Evolutionary conservation across 2,888 invertebrate genomes (phyloP), one percentile per base, ranked within the genome.

Genomic region (Calameuta idolon): DNA sequence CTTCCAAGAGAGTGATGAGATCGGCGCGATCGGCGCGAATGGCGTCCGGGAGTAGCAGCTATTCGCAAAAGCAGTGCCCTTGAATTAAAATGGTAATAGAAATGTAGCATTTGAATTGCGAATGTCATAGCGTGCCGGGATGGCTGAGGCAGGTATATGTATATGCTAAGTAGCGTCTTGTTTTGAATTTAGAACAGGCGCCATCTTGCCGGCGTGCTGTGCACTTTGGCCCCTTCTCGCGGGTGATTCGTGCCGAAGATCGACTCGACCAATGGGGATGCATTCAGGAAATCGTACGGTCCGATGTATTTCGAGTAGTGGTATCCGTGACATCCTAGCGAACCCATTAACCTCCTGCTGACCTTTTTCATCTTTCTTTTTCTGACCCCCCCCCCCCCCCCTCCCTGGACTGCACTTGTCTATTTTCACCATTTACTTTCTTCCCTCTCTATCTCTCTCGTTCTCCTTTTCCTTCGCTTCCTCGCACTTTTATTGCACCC

Each of bases 161-260:
- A 90, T 90, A 91, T 91, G 91, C 91, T 91, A 91, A 91, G 88
- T 87, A 91, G 90, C 88, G 86, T 79, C 90, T 90, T 91, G 91
- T 91, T 91, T 90, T 91, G 90, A 91, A 91, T 91, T 91, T 90
- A 91, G 90, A 91, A 91, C 91, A 90, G 90, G 89, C 90, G 90
- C 91, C 91, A 90, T 91, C 86, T 91, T 90, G 88, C 89, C 89
- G 89, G 86, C 85, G 85, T 88, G 85, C 84, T 85, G 87, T 90
- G 89, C 90, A 87, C 91, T 90, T 89, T 90, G 90, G 84, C 89
- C 90, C 86, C 87, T 85, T 86, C 86, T 87, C 82, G 84, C 87
- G 83, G 83, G 83, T 84, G 85, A 89, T 88, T 89, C 88, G 87
- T 89, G 88, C 86, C 83, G 83, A 85, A 86, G 87, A 86, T 85